These are phyloP conservation scores for Pogonocichla stellata DNA, from an alignment of 2,113 vertebrate species.

Conservation along the genomic window DNA sequence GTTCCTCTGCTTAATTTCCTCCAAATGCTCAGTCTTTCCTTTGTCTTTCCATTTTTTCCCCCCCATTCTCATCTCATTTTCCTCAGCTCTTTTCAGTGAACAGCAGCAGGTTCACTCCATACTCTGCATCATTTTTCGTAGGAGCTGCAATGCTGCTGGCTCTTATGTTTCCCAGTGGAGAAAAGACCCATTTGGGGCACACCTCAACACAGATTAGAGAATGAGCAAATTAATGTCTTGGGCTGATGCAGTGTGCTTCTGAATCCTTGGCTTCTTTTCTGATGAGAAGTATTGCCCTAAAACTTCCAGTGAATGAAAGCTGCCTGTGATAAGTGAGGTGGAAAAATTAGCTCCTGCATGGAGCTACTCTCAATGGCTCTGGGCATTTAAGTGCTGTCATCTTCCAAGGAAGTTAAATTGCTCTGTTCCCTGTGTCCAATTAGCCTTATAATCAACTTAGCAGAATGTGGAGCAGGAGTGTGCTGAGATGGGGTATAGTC, in stretches of 20 bases:
- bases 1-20: not conserved
- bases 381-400: conserved; percentile 35
- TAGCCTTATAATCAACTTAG: conserved; percentile 51
- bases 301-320: conserved; percentile 40
- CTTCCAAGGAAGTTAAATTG: conserved; percentile 51
- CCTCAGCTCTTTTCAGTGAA: not conserved
- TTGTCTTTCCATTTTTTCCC: not conserved
- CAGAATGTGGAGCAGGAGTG: conserved; percentile 3
- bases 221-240: not conserved
- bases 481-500: not conserved
- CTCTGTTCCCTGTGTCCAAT: conserved; percentile 33
- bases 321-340: conserved; percentile 16
- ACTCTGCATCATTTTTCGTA: not conserved
- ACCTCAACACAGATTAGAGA: not conserved
- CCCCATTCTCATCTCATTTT: not conserved
- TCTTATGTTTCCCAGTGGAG: not conserved
- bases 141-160: not conserved
- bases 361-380: conserved; percentile 10
- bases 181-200: not conserved
- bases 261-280: not conserved
- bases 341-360: conserved; percentile 14
- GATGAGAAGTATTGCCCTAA: conserved; percentile 26
- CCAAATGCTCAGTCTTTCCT: not conserved
- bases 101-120: not conserved
- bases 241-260: not conserved